Base-by-base conservation (phyloP, 2,113 vertebrate genomes). In the Muntiacus muntjak region DNA sequence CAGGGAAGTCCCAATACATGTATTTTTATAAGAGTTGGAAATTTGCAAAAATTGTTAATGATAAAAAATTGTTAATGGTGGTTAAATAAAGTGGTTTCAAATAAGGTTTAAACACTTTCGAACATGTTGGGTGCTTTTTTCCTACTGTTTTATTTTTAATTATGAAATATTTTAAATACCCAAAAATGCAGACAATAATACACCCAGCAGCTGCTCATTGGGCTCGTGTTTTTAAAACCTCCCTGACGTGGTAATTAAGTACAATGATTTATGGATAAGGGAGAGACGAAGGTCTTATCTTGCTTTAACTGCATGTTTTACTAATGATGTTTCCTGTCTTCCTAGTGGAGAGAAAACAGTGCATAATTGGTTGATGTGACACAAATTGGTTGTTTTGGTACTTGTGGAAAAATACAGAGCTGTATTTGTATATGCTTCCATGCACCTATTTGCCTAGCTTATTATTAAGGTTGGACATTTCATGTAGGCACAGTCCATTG, bases 261-360 rank as follows among this genome's bases (percentile, higher is more conserved):
- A 30, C 26, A 25, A 1, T 84, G 92, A 87, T 93, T 97, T 93
- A 64, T 36, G 95, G 83, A 74, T 94, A 67, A 94, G 47, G 86
- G 83, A 74, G 52, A 89, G 67, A 83, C 11, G 40, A 6, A 33
- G 91, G 57, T 52, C 87, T 97, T 96, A 33, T 21, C 78, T 81
- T 74, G 40, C 50, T 95, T 62, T 87, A 58, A 96, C 47, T 71
- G 60, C 6, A 2, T 91, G 33, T 83, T 95, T 97, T 54, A 45
- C 67, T 94, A 94, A 84, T 95, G 90, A 79, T 43, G 12, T 52
- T 85, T 97, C 36, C 67, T 87, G 58, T n/a, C 62, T 47, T 94
- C 54, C 45, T 57, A 60, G 45, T 84, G 19, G 74, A 43, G 86
- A 96, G 96, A 97, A 97, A 96, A 96, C 71, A 74, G 81, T 52